Evolutionary conservation across 2,888 invertebrate genomes (phyloP).

Genomic region (Deilephila porcellus): DNA sequence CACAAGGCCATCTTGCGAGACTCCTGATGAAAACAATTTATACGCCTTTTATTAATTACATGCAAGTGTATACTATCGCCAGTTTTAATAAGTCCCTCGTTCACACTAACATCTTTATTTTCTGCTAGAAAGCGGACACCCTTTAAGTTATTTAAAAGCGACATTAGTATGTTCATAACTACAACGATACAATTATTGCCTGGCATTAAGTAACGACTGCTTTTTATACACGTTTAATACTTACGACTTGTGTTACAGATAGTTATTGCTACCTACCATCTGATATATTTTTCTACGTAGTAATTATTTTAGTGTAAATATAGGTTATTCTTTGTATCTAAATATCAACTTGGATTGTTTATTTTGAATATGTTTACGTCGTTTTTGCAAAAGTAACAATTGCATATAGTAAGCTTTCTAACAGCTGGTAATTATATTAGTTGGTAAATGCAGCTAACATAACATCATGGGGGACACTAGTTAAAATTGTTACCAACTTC

Average conservation of each 20-base stretch:
- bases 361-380: constrained; percentile 6
- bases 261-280: constrained; percentile 39
- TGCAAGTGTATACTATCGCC: no score
- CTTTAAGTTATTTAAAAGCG: constrained; percentile 16
- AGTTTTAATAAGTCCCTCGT: no score
- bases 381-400: constrained; percentile 1
- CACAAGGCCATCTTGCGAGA: no score
- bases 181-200: constrained; percentile 63
- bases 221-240: constrained; percentile 58
- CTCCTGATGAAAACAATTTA: no score
- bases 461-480: neutral
- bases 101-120: no score
- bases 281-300: constrained; percentile 59
- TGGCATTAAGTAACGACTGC: constrained; percentile 61
- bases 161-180: constrained; percentile 36
- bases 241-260: constrained; percentile 53
- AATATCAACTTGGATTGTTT: neutral
- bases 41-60: no score
- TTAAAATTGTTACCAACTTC: constrained; percentile 17
- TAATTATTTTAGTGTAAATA: constrained; percentile 32
- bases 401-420: neutral
- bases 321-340: constrained; percentile 8
- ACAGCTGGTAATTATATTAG: neutral
- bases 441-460: neutral
- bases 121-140: constrained; percentile 6